phyloP scores from a whole-genome alignment of 23 tunicate genomes.

The Trididemnum nubilum region DNA sequence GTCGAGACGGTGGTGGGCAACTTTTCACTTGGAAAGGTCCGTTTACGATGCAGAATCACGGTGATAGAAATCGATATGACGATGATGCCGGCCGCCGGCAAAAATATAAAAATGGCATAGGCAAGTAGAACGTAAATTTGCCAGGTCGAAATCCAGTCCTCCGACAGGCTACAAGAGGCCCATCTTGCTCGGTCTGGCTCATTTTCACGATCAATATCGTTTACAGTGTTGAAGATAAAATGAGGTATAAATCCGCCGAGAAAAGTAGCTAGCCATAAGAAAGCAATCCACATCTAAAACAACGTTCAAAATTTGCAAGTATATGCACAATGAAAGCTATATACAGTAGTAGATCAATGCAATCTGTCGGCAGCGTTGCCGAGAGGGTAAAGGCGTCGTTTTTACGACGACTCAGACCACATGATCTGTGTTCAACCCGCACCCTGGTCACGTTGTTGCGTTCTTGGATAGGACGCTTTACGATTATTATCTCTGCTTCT shows the following conservation, averaged over 20 bases:
- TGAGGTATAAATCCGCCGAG: constrained; percentile 62
- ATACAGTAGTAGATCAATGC: no score
- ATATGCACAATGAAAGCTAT: not conserved
- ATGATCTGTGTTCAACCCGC: no score
- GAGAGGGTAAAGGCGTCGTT: no score
- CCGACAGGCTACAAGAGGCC: constrained; percentile 69
- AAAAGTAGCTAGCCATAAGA: constrained; percentile 50
- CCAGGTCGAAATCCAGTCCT: constrained; percentile 65
- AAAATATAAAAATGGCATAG: constrained; percentile 43
- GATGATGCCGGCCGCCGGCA: constrained; percentile 46
- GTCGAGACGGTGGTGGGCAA: not conserved
- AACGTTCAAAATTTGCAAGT: not conserved
- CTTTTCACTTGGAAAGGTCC: constrained; percentile 6
- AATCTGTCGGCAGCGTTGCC: no score
- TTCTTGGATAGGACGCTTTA: no score
- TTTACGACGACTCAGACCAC: no score
- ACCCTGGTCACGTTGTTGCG: no score
- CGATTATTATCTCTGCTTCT: no score
- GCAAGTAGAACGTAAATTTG: constrained; percentile 59
- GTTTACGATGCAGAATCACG: not conserved
- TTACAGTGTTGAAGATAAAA: constrained; percentile 64
- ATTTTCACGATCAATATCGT: constrained; percentile 48
- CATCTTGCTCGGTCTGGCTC: constrained; percentile 42
- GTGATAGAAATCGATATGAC: constrained; percentile 28
- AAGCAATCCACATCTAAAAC: constrained; percentile 47